Evolutionary conservation across 2,113 vertebrate species (phyloP).

Genomic region (Holacanthus passer): DNA sequence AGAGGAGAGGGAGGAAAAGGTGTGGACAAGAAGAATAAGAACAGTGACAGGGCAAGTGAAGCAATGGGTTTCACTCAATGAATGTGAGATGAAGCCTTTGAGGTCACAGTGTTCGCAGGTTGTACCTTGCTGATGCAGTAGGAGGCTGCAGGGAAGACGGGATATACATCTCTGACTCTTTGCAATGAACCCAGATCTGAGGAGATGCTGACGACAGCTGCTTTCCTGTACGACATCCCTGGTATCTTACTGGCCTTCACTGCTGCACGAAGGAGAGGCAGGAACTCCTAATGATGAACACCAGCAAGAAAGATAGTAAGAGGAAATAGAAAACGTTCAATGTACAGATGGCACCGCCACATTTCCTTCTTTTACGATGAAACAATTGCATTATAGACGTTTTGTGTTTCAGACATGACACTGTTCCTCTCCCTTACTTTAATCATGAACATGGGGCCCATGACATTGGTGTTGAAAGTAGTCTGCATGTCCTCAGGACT

Average conservation of each 20-base stretch:
- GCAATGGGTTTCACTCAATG: neutral
- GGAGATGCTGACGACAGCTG: conserved; percentile 80
- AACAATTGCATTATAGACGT: neutral
- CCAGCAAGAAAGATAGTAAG: neutral
- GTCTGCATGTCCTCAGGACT: conserved; percentile 77
- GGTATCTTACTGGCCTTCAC: conserved; percentile 57
- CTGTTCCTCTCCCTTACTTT: conserved; percentile 62
- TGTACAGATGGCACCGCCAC: neutral
- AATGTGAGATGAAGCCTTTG: neutral
- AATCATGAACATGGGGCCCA: conserved; percentile 78
- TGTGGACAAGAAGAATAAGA: no score
- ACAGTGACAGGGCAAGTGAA: no score
- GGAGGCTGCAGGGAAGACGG: conserved; percentile 42
- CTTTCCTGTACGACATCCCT: conserved; percentile 78
- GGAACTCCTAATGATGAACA: conserved; percentile 68
- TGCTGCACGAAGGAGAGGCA: conserved; percentile 76
- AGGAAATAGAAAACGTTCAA: neutral
- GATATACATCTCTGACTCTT: neutral
- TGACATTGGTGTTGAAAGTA: conserved; percentile 74
- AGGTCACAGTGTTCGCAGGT: neutral
- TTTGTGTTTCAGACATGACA: neutral
- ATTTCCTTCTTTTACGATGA: neutral
- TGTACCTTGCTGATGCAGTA: conserved; percentile 80
- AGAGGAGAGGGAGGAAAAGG: neutral
- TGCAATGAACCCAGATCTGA: conserved; percentile 69